Percentiles rank a stretch among this genome's conserved stretches.
These are phyloP conservation scores for Mythimna impura DNA, from an alignment of 2,888 invertebrate genomes.

Conservation along the genomic window DNA sequence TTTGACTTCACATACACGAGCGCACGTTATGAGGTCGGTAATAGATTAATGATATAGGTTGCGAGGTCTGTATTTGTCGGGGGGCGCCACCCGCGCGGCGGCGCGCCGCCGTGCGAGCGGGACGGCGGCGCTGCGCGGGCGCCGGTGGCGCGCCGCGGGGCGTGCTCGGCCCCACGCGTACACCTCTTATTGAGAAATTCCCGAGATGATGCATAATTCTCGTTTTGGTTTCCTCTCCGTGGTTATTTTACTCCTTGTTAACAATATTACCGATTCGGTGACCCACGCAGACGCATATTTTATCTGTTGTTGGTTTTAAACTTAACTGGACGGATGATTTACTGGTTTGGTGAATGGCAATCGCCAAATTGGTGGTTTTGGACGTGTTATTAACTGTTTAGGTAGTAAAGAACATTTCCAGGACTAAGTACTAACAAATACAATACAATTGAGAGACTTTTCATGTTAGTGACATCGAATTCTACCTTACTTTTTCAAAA, in stretches of 20 bases:
- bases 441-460: too few species aligned
- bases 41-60: constrained; percentile 90
- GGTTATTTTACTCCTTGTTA: constrained; percentile 88
- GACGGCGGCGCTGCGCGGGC: constrained; percentile 69
- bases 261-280: constrained; percentile 89
- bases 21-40: constrained; percentile 81
- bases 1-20: constrained; percentile 78
- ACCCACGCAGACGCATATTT: constrained; percentile 86
- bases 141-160: constrained; percentile 71
- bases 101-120: constrained; percentile 66
- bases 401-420: constrained; percentile 17
- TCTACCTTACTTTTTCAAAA: not conserved
- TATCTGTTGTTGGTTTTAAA: constrained; percentile 72
- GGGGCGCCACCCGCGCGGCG: constrained; percentile 74
- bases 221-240: constrained; percentile 83
- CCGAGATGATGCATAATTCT: constrained; percentile 88
- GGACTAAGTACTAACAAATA: not conserved
- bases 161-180: constrained; percentile 84
- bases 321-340: constrained; percentile 76
- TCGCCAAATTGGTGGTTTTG: constrained; percentile 56
- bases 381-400: constrained; percentile 47
- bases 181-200: constrained; percentile 90
- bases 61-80: constrained; percentile 82
- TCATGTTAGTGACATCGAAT: not conserved
- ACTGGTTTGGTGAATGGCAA: constrained; percentile 64